Evolutionary conservation across 1,140 invertebrate species (phyloP).

Genomic region (Cydia splendana): DNA sequence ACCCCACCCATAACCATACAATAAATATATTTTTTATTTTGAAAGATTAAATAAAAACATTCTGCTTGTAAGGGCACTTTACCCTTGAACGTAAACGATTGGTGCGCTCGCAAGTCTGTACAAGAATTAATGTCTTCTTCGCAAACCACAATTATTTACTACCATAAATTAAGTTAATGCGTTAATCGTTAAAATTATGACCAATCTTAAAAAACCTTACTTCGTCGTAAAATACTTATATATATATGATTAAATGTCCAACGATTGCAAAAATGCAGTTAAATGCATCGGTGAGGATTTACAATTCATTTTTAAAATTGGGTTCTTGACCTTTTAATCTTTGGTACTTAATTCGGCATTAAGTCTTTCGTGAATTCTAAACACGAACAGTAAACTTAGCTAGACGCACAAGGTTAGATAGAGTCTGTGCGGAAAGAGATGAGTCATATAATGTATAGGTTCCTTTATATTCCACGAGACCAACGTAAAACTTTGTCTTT

Average conservation of each 20-base stretch:
- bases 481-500: no score
- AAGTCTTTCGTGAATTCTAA: neutral
- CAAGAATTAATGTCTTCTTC: neutral
- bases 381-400: no score
- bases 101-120: neutral
- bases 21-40: no score
- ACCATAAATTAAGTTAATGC: neutral
- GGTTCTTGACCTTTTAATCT: neutral
- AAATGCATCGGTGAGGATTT: neutral
- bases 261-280: neutral
- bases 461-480: no score
- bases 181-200: neutral
- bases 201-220: neutral
- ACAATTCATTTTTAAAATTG: neutral
- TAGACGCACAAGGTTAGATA: no score
- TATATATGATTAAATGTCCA: neutral
- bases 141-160: slow-evolving; percentile 7
- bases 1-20: no score
- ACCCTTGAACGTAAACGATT: neutral
- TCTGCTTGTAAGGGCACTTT: no score
- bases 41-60: no score
- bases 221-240: neutral
- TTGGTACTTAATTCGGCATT: neutral
- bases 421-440: no score
- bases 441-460: no score